Evolutionary conservation across 2,888 invertebrate genomes (phyloP).

Genomic region (Ormyrus pomaceus): DNA sequence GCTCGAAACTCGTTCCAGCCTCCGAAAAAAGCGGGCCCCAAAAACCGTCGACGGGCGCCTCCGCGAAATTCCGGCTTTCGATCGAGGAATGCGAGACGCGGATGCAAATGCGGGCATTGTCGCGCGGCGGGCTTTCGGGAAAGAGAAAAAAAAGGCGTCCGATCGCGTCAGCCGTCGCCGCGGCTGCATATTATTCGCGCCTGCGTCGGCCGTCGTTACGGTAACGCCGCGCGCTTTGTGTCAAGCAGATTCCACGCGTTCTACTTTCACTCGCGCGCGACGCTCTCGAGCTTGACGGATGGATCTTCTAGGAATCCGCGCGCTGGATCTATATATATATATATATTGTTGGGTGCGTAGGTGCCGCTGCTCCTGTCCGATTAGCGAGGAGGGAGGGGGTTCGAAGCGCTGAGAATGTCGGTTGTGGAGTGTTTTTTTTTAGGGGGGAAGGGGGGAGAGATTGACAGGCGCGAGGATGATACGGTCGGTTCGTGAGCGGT

Average conservation of each 20-base stretch:
- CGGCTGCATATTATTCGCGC: constrained; percentile 32
- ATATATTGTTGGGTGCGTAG: constrained; percentile 29
- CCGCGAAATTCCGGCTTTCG: no score
- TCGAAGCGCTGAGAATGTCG: no score
- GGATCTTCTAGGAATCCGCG: constrained; percentile 30
- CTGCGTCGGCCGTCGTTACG: constrained; percentile 28
- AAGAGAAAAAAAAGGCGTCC: constrained; percentile 15
- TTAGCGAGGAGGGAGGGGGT: constrained; percentile 11
- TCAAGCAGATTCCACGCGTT: constrained; percentile 57
- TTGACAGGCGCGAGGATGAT: no score
- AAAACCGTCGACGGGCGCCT: no score
- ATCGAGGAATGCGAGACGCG: not conserved
- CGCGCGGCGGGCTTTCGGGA: not conserved
- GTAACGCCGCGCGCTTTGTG: constrained; percentile 53
- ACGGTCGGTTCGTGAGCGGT: no score
- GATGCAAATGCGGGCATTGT: no score
- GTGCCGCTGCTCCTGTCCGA: constrained; percentile 13
- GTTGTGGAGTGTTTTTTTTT: no score
- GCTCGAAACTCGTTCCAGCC: no score
- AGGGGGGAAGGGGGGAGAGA: no score
- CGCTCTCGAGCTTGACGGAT: constrained; percentile 12
- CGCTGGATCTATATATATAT: not conserved
- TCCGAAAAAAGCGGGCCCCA: no score
- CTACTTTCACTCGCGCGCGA: constrained; percentile 62
- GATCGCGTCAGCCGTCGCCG: not conserved